These are phyloP conservation scores for Branchinecta lindahli DNA, from an alignment of 1,140 invertebrate genomes.

Conservation along the genomic window DNA sequence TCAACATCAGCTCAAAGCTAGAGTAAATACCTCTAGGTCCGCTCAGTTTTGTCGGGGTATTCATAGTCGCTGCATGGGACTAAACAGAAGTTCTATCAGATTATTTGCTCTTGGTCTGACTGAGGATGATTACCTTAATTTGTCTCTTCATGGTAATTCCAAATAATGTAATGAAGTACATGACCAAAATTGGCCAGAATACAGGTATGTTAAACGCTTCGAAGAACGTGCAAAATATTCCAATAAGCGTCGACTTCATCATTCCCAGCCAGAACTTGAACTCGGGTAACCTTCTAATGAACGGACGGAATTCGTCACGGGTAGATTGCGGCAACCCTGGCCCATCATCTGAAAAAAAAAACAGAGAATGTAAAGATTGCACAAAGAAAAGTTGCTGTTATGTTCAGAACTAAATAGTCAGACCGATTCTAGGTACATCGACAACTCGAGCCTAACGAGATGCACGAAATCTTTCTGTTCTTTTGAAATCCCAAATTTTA, in stretches of 20 bases:
- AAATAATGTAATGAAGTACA: constrained; percentile 97
- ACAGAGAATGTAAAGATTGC: constrained; percentile 22
- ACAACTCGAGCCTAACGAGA: too few species aligned
- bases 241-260: constrained; percentile 83
- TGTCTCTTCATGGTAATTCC: constrained; percentile 99
- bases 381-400: constrained; percentile 16
- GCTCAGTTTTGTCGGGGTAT: too few species aligned
- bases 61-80: too few species aligned
- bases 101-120: too few species aligned
- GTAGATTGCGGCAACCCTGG: constrained; percentile 82
- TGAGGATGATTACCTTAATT: constrained; percentile 63
- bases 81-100: too few species aligned
- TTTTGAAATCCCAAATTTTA: too few species aligned
- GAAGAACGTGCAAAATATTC: constrained; percentile 86
- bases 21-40: too few species aligned
- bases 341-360: constrained; percentile 50
- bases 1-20: too few species aligned
- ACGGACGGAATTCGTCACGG: constrained; percentile 96
- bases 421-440: too few species aligned
- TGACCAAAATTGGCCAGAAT: constrained; percentile 98
- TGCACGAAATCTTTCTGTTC: too few species aligned
- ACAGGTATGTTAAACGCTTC: constrained; percentile 98
- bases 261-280: constrained; percentile 99
- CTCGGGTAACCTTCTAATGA: constrained; percentile 92
- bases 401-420: too few species aligned